Evolutionary conservation across 1,140 invertebrate genomes (phyloP).

Genomic region (Bombyx mandarina): DNA sequence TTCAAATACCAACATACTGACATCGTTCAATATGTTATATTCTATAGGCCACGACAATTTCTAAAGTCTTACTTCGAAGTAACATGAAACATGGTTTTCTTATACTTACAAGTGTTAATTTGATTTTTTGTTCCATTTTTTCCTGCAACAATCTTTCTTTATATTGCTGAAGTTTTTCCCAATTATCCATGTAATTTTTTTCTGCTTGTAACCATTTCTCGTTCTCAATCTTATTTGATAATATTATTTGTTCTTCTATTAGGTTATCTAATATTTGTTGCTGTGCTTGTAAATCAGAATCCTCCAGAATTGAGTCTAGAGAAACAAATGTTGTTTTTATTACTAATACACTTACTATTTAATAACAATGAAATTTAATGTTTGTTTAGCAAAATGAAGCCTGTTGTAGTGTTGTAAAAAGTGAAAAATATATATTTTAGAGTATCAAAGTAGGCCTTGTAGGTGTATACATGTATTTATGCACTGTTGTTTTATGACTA

Average conservation of each 20-base stretch:
- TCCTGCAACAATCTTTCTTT: slow-evolving; percentile 63
- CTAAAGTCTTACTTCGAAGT: no score
- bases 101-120: slow-evolving; percentile 50
- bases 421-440: no score
- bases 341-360: no score
- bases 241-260: slow-evolving; percentile 53
- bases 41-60: not conserved
- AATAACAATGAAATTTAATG: no score
- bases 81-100: not conserved
- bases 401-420: no score
- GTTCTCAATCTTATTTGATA: slow-evolving; percentile 59
- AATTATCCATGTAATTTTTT: slow-evolving; percentile 66
- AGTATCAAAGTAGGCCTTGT: no score
- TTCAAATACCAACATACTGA: not conserved
- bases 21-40: not conserved
- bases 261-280: slow-evolving; percentile 45
- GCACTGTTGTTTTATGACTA: not conserved
- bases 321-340: not conserved
- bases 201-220: slow-evolving; percentile 64
- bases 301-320: no score
- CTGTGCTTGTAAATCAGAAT: slow-evolving; percentile 2
- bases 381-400: no score
- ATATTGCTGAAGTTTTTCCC: slow-evolving; percentile 66
- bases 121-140: slow-evolving; percentile 69
- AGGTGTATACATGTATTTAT: no score